Evolutionary conservation across 1,140 invertebrate genomes (phyloP), one percentile per base, ranked within the genome.

Genomic region (Dendrolimus punctatus): DNA sequence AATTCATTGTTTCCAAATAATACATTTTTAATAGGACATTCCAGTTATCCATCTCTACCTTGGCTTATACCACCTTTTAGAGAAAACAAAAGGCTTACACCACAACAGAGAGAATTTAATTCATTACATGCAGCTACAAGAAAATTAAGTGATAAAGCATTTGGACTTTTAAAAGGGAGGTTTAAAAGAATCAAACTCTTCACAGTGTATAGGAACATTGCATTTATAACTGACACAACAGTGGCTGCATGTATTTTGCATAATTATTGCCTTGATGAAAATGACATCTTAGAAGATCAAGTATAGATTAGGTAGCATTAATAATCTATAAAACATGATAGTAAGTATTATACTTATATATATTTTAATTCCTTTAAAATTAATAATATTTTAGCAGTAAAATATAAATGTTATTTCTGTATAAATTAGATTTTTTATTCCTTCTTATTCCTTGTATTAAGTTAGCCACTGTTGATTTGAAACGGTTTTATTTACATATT

Each of bases 241-340:
- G 76, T 75, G 44, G 76, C 76, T 49, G 72, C 76, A 49, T 80
- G 76, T 64, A 75, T 80, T 52, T 62, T 79, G 50, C 73, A 79
- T 51, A 79, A 79, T 53, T 79, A 79, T 61, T 76, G 72, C 56
- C 42, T 74, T 4, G 57, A 61, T 60, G 73, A 79, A 71, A 75
- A 71, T 74, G 71, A 75, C 58, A 53, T 67, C 51, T 49, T 72
- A 37, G 66, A 65, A 51, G 57, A 62, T 51, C 51, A 52, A 55
- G 55, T 58, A 51, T 57, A 57, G 39, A 55, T 51, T 51, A 8
- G 23, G 23, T 23, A 23, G 23, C 23, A 23, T 23, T 23, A 23
- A 23, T 23, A 23, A 23, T 23, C 3, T 23, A 23, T 23, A 23
- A 23, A 23, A 23, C 23, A 23, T 23, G 23, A 23, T 23, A 23